These are phyloP conservation scores for Pristionchus pacificus DNA, from an alignment of 1,140 invertebrate species.

Conservation along the genomic window DNA sequence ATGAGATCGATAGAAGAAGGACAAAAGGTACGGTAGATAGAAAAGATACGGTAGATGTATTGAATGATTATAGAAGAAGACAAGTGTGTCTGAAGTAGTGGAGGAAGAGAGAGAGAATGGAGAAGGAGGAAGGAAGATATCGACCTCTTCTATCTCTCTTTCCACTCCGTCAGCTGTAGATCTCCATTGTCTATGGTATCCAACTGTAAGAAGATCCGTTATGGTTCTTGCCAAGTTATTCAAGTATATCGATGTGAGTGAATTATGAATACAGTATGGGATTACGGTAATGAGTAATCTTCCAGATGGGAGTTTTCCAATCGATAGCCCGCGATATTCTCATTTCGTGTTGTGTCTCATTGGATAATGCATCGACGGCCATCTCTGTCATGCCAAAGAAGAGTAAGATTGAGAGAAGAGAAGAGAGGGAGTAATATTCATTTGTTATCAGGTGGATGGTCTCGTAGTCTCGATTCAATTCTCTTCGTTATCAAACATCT, in stretches of 20 bases:
- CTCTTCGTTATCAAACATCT: conserved; percentile 97
- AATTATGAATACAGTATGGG: neutral
- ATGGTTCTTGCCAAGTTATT: conserved; percentile 91
- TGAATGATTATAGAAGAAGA: neutral
- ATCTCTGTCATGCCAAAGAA: conserved; percentile 54
- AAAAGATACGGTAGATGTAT: neutral
- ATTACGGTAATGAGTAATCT: neutral
- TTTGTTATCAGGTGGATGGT: neutral
- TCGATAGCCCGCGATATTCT: conserved; percentile 91
- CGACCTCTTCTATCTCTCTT: neutral
- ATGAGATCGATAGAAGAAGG: conserved; percentile 66
- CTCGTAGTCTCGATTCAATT: conserved; percentile 73
- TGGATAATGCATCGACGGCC: conserved; percentile 69
- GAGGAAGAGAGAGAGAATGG: conserved; percentile 16
- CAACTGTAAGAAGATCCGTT: conserved; percentile 85
- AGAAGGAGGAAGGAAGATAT: neutral
- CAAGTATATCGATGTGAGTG: conserved; percentile 78
- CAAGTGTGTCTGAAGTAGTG: conserved; percentile 1
- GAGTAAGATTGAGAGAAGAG: conserved; percentile 25
- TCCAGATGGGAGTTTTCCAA: conserved; percentile 73
- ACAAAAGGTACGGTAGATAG: conserved; percentile 9
- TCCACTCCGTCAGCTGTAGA: conserved; percentile 75
- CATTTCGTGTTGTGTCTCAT: conserved; percentile 81
- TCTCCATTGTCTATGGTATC: conserved; percentile 99
- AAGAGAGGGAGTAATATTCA: neutral